Evolutionary conservation across 2,113 vertebrate genomes (phyloP).

Genomic region (Microtus richardsoni): DNA sequence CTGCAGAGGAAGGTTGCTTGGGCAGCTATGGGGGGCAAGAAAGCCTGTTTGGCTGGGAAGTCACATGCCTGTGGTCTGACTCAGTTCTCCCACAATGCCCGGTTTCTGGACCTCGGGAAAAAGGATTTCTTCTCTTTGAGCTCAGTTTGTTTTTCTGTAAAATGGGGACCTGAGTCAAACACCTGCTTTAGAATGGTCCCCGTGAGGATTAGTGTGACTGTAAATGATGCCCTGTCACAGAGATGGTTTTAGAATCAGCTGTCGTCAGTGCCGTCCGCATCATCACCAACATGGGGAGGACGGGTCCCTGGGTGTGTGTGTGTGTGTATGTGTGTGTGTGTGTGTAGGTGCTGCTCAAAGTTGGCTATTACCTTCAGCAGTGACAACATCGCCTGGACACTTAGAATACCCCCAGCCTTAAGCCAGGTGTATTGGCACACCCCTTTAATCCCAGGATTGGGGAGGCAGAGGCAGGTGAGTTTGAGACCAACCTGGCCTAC

Average conservation of each 20-base stretch:
- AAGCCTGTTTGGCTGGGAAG: neutral
- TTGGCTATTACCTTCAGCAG: neutral
- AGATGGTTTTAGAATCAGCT: neutral
- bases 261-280: neutral
- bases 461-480: neutral
- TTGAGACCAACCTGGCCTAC: neutral
- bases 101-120: neutral
- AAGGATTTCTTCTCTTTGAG: neutral
- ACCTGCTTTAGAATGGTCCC: neutral
- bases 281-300: neutral
- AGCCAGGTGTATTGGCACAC: neutral
- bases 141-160: constrained; percentile 46
- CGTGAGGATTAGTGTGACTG: neutral
- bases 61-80: neutral
- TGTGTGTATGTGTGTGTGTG: too few relatives aligned
- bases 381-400: neutral
- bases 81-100: neutral
- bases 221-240: neutral
- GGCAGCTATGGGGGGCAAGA: neutral
- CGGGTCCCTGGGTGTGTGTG: neutral
- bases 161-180: neutral
- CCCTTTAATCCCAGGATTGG: neutral
- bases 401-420: neutral
- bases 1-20: neutral
- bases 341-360: neutral